phyloP scores from a whole-genome alignment of 1,140 invertebrate species.

The Andrena cerasifolii region DNA sequence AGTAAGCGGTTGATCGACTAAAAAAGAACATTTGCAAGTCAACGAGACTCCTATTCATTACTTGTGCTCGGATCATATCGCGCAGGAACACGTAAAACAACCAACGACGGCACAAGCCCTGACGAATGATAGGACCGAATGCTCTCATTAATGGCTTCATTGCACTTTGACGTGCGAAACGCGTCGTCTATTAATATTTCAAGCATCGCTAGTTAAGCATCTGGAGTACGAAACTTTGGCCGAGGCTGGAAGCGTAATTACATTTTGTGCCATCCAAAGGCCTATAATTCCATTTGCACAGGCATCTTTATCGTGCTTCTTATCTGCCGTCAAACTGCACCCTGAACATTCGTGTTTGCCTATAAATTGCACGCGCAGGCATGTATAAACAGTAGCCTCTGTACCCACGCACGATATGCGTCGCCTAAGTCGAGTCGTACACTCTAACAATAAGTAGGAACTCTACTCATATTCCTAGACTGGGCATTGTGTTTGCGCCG shows the following conservation, averaged over 20 bases:
- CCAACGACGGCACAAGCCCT: too few relatives aligned
- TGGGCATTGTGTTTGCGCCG: neutral
- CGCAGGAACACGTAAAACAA: too few relatives aligned
- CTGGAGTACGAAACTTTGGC: constrained; percentile 16
- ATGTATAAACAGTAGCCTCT: neutral
- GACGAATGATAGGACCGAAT: too few relatives aligned
- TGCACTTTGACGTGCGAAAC: too few relatives aligned
- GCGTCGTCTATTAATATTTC: constrained; percentile 55
- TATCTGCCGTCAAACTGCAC: constrained; percentile 55
- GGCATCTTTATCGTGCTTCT: constrained; percentile 29
- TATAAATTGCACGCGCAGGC: neutral
- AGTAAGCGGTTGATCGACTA: too few relatives aligned
- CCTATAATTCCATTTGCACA: constrained; percentile 42
- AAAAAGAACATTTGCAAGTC: too few relatives aligned
- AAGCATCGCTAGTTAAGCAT: constrained; percentile 32
- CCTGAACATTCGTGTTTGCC: neutral
- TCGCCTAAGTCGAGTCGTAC: neutral
- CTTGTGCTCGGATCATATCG: too few relatives aligned
- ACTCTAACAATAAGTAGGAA: neutral
- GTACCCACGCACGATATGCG: too few relatives aligned
- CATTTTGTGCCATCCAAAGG: constrained; percentile 4
- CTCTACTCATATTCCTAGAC: neutral
- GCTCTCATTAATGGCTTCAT: too few relatives aligned
- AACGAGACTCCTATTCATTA: too few relatives aligned
- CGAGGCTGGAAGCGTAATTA: constrained; percentile 21